Percentiles rank a stretch among this genome's conserved stretches.
Evolutionary conservation across 2,113 vertebrate species (phyloP).

Genomic region (Megaceryle maxima): DNA sequence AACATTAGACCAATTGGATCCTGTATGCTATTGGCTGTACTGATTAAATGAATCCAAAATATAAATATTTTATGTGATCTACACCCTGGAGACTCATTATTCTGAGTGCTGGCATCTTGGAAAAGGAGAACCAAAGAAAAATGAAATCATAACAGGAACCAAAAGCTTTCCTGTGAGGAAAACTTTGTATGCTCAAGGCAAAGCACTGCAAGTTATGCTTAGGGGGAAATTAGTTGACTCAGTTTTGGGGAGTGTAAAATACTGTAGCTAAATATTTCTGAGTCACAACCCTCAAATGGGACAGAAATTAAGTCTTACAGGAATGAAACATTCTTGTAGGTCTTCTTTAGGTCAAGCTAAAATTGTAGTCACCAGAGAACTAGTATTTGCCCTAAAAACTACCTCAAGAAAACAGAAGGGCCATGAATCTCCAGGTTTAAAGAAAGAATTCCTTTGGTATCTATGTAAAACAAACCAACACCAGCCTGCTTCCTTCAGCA

Average conservation of each 20-base stretch:
- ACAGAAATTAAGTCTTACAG: background rate
- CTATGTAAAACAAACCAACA: background rate
- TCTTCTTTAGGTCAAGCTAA: background rate
- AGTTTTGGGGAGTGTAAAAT: background rate
- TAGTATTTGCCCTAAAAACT: background rate
- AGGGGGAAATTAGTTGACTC: background rate
- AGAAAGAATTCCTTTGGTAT: background rate
- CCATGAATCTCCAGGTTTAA: background rate
- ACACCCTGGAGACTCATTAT: background rate
- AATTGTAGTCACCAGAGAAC: background rate
- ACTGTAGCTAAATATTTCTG: background rate
- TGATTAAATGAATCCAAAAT: background rate
- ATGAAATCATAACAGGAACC: background rate
- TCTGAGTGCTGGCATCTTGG: background rate
- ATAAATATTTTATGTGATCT: background rate
- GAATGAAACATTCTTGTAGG: background rate
- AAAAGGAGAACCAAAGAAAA: background rate
- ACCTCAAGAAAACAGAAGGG: background rate
- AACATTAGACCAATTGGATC: background rate
- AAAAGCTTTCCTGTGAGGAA: background rate
- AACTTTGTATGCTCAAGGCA: background rate
- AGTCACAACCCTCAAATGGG: background rate
- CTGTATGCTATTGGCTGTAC: background rate
- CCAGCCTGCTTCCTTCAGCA: background rate
- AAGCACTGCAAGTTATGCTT: background rate